Evolutionary conservation across 2,888 invertebrate genomes (phyloP).

Genomic region (Xanthia icteritia): DNA sequence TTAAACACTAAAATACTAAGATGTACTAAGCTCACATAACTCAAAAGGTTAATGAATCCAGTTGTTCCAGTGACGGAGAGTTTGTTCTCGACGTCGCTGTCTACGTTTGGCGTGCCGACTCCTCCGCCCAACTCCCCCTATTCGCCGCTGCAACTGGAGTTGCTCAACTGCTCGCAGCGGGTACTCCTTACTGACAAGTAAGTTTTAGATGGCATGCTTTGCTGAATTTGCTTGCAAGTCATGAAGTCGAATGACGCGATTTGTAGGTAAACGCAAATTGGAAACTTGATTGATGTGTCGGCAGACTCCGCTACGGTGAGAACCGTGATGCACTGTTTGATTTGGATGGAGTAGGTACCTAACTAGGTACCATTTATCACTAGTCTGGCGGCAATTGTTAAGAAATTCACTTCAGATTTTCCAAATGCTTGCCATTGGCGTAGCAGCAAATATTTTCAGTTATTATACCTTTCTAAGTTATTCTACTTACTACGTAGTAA

Average conservation of each 20-base stretch:
- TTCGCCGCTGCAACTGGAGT: conserved; percentile 92
- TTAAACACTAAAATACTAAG: conserved; percentile 47
- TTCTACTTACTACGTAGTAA: no score
- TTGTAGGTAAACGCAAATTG: conserved; percentile 26
- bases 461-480: not conserved
- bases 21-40: conserved; percentile 60
- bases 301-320: conserved; percentile 13
- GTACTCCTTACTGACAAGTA: conserved; percentile 87
- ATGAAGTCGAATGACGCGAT: conserved; percentile 5
- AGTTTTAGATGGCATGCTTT: conserved; percentile 64
- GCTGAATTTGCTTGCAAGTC: conserved; percentile 13
- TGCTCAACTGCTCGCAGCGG: conserved; percentile 90
- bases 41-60: conserved; percentile 57
- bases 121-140: conserved; percentile 93
- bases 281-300: conserved; percentile 17
- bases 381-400: not conserved
- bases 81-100: conserved; percentile 92
- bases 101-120: conserved; percentile 92
- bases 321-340: conserved; percentile 16
- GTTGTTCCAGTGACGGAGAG: conserved; percentile 91
- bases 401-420: conserved; percentile 4
- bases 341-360: not conserved
- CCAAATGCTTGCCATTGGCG: not conserved
- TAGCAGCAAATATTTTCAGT: not conserved
- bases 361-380: not conserved